A percentile compares a stretch with the other conserved stretches of the same genome.
Conservation (phyloP, 2,113 vertebrate species). For the Tyrannus savana region DNA sequence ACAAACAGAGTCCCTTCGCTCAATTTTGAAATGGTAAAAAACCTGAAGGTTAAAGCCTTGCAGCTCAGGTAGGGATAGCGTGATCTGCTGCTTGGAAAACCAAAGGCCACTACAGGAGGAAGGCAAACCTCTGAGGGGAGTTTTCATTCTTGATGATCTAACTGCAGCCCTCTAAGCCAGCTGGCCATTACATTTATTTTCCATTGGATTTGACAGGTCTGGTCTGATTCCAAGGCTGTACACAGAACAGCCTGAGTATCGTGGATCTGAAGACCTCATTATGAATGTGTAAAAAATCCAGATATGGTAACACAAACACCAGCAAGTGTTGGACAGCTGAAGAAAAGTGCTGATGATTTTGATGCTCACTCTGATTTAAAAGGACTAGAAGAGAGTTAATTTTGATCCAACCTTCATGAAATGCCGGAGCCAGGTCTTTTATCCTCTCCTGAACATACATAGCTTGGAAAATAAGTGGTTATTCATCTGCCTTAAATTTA, state of each 20-base stretch:
- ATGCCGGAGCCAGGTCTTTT: background rate
- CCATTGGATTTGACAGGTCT: conserved; percentile 34
- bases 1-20: background rate
- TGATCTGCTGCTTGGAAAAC: background rate
- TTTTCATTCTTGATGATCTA: conserved; percentile 22
- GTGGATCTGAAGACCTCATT: conserved; percentile 24
- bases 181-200: conserved; percentile 38
- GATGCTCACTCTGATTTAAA: background rate
- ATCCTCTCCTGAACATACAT: background rate
- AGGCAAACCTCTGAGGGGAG: background rate
- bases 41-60: background rate
- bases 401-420: background rate
- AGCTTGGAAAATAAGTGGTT: background rate
- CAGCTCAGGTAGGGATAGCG: background rate
- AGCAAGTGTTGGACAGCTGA: conserved; percentile 15
- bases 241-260: conserved; percentile 9
- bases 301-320: conserved; percentile 11
- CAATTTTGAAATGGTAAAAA: background rate
- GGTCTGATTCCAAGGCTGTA: conserved; percentile 39
- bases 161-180: conserved; percentile 26
- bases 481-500: background rate
- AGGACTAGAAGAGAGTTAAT: background rate
- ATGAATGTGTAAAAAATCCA: conserved; percentile 29
- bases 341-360: background rate
- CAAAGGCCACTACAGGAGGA: background rate